Conservation (phyloP, 23 tunicate species). For the Halocynthia roretzi region DNA sequence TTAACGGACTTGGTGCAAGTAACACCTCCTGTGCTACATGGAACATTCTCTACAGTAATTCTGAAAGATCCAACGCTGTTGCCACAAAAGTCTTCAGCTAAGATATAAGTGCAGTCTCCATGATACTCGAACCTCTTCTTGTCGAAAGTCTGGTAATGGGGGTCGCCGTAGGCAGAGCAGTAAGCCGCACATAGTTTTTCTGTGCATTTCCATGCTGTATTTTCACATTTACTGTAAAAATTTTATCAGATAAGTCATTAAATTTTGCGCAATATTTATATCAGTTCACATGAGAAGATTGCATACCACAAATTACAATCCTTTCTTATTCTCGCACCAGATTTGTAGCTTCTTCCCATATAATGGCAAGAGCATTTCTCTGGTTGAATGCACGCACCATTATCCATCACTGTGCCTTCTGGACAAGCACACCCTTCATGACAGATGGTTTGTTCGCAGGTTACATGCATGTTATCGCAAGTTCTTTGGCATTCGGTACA, state of each 20-base stretch:
- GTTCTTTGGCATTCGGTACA: conserved; percentile 92
- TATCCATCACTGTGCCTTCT: conserved; percentile 44
- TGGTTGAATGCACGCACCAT: conserved; percentile 46
- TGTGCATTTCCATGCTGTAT: conserved; percentile 77
- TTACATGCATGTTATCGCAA: conserved; percentile 71
- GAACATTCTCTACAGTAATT: conserved; percentile 87
- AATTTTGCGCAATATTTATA: not conserved
- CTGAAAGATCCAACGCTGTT: conserved; percentile 78
- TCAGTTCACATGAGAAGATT: not conserved
- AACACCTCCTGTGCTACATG: conserved; percentile 97
- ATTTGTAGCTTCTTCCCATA: conserved; percentile 62
- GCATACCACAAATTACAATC: conserved; percentile 87
- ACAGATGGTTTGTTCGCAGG: conserved; percentile 57
- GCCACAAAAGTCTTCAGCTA: conserved; percentile 89
- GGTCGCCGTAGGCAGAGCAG: conserved; percentile 91
- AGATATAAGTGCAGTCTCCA: conserved; percentile 87
- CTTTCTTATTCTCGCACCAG: conserved; percentile 68
- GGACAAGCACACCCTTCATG: conserved; percentile 92
- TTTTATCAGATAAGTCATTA: not conserved
- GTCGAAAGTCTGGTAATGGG: conserved; percentile 91
- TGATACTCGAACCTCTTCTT: conserved; percentile 63
- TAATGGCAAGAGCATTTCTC: conserved; percentile 68
- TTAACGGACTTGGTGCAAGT: conserved; percentile 97
- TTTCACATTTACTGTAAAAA: conserved; percentile 53
- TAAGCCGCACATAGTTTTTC: conserved; percentile 63